A percentile compares a stretch with the other conserved stretches of the same genome.
These are phyloP conservation scores for Poeciliopsis retropinna DNA, from an alignment of 2,113 vertebrate species.

Conservation along the genomic window DNA sequence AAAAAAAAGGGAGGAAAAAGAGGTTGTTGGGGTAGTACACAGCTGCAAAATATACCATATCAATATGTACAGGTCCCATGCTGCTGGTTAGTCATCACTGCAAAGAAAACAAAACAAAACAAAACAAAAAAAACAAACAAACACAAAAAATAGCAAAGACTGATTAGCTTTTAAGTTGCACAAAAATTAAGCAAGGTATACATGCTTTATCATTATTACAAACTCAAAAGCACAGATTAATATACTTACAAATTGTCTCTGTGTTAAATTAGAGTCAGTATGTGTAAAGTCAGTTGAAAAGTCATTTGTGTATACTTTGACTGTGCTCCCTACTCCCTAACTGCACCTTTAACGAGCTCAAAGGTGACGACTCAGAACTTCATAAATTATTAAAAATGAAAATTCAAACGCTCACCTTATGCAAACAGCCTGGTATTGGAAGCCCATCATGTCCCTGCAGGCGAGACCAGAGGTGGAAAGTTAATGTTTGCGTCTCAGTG, in stretches of 20 bases:
- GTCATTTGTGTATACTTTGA: neutral
- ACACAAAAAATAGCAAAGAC: slow-evolving; percentile 58
- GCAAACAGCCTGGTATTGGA: slow-evolving; percentile 96
- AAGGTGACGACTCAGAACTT: slow-evolving; percentile 1
- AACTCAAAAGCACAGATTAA: slow-evolving; percentile 8
- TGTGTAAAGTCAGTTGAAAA: slow-evolving; percentile 28
- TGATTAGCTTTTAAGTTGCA: slow-evolving; percentile 23
- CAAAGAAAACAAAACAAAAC: slow-evolving; percentile 71
- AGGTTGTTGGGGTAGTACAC: slow-evolving; percentile 69
- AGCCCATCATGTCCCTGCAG: slow-evolving; percentile 91
- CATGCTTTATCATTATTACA: slow-evolving; percentile 31
- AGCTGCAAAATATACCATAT: slow-evolving; percentile 87
- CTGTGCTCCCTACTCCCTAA: neutral
- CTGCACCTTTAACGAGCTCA: neutral
- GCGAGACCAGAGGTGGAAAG: slow-evolving; percentile 36
- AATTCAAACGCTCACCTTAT: slow-evolving; percentile 84
- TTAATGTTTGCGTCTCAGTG: neutral
- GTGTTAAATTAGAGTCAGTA: slow-evolving; percentile 61
- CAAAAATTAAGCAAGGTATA: neutral
- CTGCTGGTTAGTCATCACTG: slow-evolving; percentile 89
- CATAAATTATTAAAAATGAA: slow-evolving; percentile 8
- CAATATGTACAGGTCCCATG: slow-evolving; percentile 88
- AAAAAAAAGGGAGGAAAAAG: slow-evolving; percentile 76
- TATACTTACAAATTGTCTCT: slow-evolving; percentile 71
- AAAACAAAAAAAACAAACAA: slow-evolving; percentile 41